phyloP scores from a whole-genome alignment of 2,888 invertebrate genomes.

The Cecidostiba fungosa region DNA sequence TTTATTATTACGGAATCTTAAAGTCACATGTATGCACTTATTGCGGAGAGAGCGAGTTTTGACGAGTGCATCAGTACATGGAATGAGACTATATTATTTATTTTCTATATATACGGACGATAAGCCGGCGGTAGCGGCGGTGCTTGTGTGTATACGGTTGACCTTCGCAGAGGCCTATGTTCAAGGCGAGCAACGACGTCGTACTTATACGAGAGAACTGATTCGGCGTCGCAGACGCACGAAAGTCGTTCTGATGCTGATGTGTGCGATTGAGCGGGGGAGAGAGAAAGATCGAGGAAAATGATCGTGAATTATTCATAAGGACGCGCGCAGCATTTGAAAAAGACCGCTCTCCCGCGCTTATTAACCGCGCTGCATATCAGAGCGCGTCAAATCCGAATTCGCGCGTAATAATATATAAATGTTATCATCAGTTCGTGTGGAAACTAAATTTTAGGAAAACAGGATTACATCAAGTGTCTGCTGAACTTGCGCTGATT shows the following conservation, averaged over 20 bases:
- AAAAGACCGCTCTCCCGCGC: too few species aligned
- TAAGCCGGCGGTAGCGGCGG: neutral
- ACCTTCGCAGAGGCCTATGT: neutral
- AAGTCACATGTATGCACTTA: too few species aligned
- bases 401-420: neutral
- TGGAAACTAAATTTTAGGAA: neutral
- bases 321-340: constrained; percentile 15
- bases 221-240: neutral
- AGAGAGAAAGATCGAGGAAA: neutral
- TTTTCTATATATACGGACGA: neutral
- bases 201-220: neutral
- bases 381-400: too few species aligned
- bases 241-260: neutral
- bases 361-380: too few species aligned
- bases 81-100: too few species aligned
- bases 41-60: too few species aligned
- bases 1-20: too few species aligned
- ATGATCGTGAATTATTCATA: constrained; percentile 9
- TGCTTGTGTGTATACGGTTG: neutral
- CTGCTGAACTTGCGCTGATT: neutral
- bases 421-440: neutral
- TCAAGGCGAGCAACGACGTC: neutral
- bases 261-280: neutral
- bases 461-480: constrained; percentile 5
- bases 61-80: too few species aligned